Base-by-base conservation (phyloP, 2,797 vertebrate genomes). In the Borostomias antarcticus region DNA sequence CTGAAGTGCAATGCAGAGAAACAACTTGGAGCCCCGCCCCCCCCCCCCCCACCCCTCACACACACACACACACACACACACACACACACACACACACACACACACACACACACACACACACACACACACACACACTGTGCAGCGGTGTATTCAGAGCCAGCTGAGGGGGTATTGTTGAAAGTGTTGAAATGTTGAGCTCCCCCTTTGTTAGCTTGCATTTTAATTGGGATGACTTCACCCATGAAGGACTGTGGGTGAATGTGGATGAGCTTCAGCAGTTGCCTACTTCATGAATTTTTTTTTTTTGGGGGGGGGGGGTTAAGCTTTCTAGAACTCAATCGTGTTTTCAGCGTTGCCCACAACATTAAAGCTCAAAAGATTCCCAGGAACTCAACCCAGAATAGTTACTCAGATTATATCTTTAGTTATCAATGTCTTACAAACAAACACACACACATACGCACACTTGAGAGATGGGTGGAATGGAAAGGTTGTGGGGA, bases 141-240 rank as follows among this genome's bases (percentile, higher is more conserved):
- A n/a, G n/a, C n/a, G n/a, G n/a, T 17, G 17, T 17, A 45, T n/a
- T 17, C 11, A 1, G 37, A 40, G 37, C 37, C 13, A 45, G 6
- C 15, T 5, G 15, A 45, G 3, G 13, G 15, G 1, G 35, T 37
- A 13, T 45, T 45, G 17, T 45, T 13, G 17, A 1, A 45, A 45
- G 40, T n/a, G 40, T 28, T 43, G 30, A 63, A 8, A 0, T 51
- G 48, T 74, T 58, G 63, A 4, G 8, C 28, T 33, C 15, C 5
- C n/a, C 40, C 56, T 73, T 76, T 79, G 77, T 83, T 35, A 60
- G 64, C 59, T 63, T 58, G 63, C 58, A 51, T 80, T 81, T 79
- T 84, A 83, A 86, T 80, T 83, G 78, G 73, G 62, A 78, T 71
- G 66, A 80, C 56, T 74, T 79, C 77, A 68, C 61, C 70, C 70